Base-by-base conservation (phyloP, 2,797 vertebrate genomes). In the Podarcis lilfordi region DNA sequence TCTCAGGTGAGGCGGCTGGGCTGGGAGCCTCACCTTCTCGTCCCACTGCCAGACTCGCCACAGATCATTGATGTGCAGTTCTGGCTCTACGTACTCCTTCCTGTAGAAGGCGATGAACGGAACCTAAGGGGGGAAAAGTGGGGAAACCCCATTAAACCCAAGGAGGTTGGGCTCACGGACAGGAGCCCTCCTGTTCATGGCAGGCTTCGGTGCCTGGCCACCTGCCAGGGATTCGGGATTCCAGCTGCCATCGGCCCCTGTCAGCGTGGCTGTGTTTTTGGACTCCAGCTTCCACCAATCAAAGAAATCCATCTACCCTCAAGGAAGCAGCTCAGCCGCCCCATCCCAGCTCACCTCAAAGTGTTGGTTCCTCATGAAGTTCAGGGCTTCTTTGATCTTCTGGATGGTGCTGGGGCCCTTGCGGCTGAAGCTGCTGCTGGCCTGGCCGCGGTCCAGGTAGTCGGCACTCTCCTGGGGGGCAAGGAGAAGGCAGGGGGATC, bases 21-120 rank as follows among this genome's bases (percentile, higher is more conserved):
- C 64, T 3, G 45, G 61, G 40, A 9, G 50, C 8, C 91, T 96
- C 97, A 99, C 99, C 98, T 99, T 99, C 95, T 99, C 99, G 96
- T 99, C 99, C 99, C 99, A 99, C 88, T 99, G 98, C 99, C 99
- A 99, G 83, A 99, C 99, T 80, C 98, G 98, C 99, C 99, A 99
- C 29, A 99, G 96, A 93, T 99, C 99, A 1, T 98, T 99, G 95
- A 99, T 99, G 90, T 99, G 98, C 75, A 99, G 96, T 92, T 99
- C 99, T n/a, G 99, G 99, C 83, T 99, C 99, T 82, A 99, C 99
- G 10, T 99, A 99, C 88, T 99, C 99, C 92, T 99, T 99, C 91
- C 99, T 98, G 96, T 99, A 99, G 95, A 99, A 99, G 32, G 99
- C 99, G 94, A 99, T 99, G 94, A 99, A 99, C 0, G 99, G 99